Evolutionary conservation across 2,888 invertebrate genomes (phyloP), one percentile per base, ranked within the genome.

Genomic region (Cremastinae sp.): DNA sequence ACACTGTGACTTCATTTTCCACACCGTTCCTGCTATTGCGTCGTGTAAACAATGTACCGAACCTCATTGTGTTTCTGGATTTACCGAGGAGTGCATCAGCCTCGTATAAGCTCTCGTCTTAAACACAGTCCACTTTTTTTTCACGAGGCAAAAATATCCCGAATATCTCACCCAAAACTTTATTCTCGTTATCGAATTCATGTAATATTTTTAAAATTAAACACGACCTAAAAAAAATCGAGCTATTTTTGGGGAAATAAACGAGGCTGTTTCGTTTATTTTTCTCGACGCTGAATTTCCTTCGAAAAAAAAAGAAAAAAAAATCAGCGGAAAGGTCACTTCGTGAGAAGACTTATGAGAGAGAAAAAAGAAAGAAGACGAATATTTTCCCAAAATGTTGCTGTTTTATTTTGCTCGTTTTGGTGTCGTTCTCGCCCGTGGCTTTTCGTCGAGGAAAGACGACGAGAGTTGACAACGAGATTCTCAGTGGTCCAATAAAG

Each of bases 401-500:
- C 2, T 5, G 28, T 28, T 28, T 28, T 5, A 5, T 28, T 28
- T 28, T 78, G 80, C 78, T 81, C 51, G 12, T 51, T 14, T 12
- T 55, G 43, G 39, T 18, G 7, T 37, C 14, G 10, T 4, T 43
- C 22, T 41, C 45, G 35, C 43, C 55, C 61, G 58, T 53, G 66
- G 39, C 73, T 69, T 80, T 82, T 78, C 79, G 78, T 79, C 78
- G 35, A 70, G 80, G 78, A 80, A 81, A 83, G 83, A 83, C 80
- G 83, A 83, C 80, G 82, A 81, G 81, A 82, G 83, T 83, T 82
- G 81, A 82, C 82, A 82, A 81, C 78, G 82, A 84, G 81, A 82
- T 84, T 83, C 86, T 86, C 86, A 82, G 84, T 84, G 87, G 86
- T 84, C 87, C 87, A 86, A 87, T 85, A 87, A 88, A 87, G 88